phyloP scores from a whole-genome alignment of 2,113 vertebrate species.

The Numenius arquata region DNA sequence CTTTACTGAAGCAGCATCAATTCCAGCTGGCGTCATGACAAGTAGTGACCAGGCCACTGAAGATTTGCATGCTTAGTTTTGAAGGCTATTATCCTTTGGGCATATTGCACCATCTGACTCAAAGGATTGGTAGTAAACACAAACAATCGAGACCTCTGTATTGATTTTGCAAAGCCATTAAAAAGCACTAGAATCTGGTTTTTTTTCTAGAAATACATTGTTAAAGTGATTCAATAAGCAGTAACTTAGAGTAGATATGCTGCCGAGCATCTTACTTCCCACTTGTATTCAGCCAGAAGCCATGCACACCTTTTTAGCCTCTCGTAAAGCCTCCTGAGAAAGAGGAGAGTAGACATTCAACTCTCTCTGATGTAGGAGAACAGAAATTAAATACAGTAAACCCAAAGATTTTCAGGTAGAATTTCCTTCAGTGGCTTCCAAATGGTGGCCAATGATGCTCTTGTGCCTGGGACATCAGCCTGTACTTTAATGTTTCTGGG shows the following conservation, averaged over 20 bases:
- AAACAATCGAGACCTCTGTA: conserved; percentile 16
- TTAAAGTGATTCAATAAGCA: conserved; percentile 40
- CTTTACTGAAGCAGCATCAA: conserved; percentile 52
- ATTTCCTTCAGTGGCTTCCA: background rate
- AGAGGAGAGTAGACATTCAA: background rate
- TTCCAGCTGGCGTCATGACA: conserved; percentile 49
- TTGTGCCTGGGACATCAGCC: background rate
- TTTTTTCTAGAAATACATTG: background rate
- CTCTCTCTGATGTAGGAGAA: background rate
- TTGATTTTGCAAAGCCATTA: conserved; percentile 43
- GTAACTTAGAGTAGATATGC: conserved; percentile 6
- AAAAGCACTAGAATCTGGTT: background rate
- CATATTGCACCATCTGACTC: conserved; percentile 26
- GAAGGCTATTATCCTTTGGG: conserved; percentile 54
- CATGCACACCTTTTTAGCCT: background rate
- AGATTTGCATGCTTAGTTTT: conserved; percentile 57
- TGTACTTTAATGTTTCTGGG: background rate
- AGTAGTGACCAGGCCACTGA: conserved; percentile 14
- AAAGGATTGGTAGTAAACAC: conserved; percentile 13
- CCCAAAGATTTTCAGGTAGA: background rate
- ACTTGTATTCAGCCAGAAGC: background rate
- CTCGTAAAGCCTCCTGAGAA: background rate
- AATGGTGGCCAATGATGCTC: background rate
- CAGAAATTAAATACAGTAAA: background rate
- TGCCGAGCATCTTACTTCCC: background rate